A percentile compares a stretch with the other conserved stretches of the same genome.
These are phyloP conservation scores for Scaptomyza montana DNA, from an alignment of 1,140 invertebrate genomes.

Conservation along the genomic window DNA sequence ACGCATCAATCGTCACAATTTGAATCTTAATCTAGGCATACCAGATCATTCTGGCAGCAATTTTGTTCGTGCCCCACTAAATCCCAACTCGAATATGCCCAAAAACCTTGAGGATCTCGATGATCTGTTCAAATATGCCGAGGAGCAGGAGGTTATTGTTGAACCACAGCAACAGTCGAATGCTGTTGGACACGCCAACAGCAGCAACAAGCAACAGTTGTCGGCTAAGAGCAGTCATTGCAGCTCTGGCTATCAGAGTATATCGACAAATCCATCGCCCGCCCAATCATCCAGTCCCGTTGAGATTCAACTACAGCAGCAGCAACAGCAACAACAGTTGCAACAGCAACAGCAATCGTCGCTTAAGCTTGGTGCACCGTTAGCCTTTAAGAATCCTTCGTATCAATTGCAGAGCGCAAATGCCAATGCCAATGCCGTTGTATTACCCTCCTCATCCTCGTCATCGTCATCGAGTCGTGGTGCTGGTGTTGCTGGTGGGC, in stretches of 20 bases:
- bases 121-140: conserved; percentile 88
- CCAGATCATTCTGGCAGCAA: conserved; percentile 80
- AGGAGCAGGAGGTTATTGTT: conserved; percentile 86
- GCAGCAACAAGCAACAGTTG: conserved; percentile 84
- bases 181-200: conserved; percentile 18
- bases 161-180: conserved; percentile 51
- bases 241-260: conserved; percentile 96
- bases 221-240: conserved; percentile 88
- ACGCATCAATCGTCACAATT: conserved; percentile 59
- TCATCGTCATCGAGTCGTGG: conserved; percentile 12
- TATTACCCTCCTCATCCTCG: background rate
- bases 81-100: conserved; percentile 84
- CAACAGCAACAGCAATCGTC: conserved; percentile 85
- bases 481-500: conserved; percentile 28
- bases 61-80: conserved; percentile 76
- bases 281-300: conserved; percentile 96
- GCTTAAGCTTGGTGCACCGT: conserved; percentile 84
- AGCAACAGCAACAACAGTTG: conserved; percentile 86
- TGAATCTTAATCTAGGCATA: conserved; percentile 80
- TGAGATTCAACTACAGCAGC: conserved; percentile 86
- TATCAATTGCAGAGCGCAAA: conserved; percentile 88
- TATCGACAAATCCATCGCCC: conserved; percentile 89
- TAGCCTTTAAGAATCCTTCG: conserved; percentile 94
- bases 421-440: conserved; percentile 13
- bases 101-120: conserved; percentile 89